Evolutionary conservation across 2,888 invertebrate species (phyloP), one percentile per base, ranked within the genome.

Genomic region (Stenoptilia bipunctidactyla): DNA sequence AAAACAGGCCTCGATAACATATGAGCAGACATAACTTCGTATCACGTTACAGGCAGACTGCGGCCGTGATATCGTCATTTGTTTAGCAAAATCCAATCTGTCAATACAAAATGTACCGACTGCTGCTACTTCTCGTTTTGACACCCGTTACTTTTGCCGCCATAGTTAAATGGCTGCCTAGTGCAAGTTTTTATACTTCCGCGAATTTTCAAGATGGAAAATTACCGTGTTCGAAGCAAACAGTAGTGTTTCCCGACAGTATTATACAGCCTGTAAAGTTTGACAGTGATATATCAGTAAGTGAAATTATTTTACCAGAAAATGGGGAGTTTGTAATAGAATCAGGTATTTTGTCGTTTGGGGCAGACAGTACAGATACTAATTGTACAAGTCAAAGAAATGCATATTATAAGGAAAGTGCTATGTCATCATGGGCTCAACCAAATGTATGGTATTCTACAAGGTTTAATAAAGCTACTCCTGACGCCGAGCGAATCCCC

Each of bases 401-500:
- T 34, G 52, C 63, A 1, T 66, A 68, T 45, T 79, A 70, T 40
- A 45, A 65, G 27, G 71, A 74, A 27, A 69, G 63, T 37, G 53
- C 64, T 0, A 47, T 52, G 2, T 61, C 65, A 1, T 53, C 64
- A 1, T 83, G 85, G 85, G 51, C 53, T 1, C 64, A 79, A 51
- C 68, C 79, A 0, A 68, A 69, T 35, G 76, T 70, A 10, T 86
- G 86, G 86, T 63, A 56, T 12, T 75, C 74, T 0, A 46, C 65
- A 1, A 65, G 53, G 35, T 74, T 75, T 37, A 85, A 74, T 42
- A 63, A 70, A 44, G 86, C 86, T 1, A 73, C 84, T 3, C 86
- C 86, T 0, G 80, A 86, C 47, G 58, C 72, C 0, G 84, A 86
- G 44, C 66, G 75, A 46, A 48, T 85, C 1, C 86, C 86, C 0